Evolutionary conservation across 2,888 invertebrate genomes (phyloP).

Genomic region (Resseliella maxima): DNA sequence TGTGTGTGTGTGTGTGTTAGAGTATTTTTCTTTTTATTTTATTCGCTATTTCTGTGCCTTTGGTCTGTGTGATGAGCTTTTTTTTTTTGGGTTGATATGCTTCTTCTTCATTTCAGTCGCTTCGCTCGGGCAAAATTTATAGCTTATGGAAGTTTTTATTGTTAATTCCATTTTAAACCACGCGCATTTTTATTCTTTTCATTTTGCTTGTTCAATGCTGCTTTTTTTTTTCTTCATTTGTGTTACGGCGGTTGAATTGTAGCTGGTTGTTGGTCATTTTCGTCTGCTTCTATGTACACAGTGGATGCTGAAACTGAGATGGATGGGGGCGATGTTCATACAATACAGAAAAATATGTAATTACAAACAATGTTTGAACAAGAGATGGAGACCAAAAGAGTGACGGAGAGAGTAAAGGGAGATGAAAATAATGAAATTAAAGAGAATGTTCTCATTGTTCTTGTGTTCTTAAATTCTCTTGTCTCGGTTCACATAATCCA

Average conservation of each 20-base stretch:
- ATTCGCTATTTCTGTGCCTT: constrained; percentile 18
- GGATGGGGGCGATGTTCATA: not conserved
- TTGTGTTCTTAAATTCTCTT: not conserved
- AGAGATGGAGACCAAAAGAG: too few species aligned
- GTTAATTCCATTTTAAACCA: constrained; percentile 49
- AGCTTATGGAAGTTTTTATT: constrained; percentile 56
- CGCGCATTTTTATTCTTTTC: constrained; percentile 40
- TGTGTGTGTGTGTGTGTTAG: too few species aligned
- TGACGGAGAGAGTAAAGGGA: not conserved
- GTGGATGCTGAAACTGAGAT: not conserved
- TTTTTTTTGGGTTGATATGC: not conserved
- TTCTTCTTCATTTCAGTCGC: not conserved
- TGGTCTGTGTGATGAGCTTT: constrained; percentile 42
- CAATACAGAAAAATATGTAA: constrained; percentile 47
- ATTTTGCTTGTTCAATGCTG: too few species aligned
- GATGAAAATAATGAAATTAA: constrained; percentile 30
- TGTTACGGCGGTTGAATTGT: constrained; percentile 53
- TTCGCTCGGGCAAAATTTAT: constrained; percentile 27
- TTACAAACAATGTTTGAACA: constrained; percentile 32
- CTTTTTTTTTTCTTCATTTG: too few species aligned
- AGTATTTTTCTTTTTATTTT: not conserved
- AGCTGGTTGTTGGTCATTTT: constrained; percentile 45
- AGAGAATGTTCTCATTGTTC: constrained; percentile 22
- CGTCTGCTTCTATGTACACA: not conserved
- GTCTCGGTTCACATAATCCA: constrained; percentile 33